Base-by-base conservation (phyloP, 2,113 vertebrate species). In the Mobula birostris region DNA sequence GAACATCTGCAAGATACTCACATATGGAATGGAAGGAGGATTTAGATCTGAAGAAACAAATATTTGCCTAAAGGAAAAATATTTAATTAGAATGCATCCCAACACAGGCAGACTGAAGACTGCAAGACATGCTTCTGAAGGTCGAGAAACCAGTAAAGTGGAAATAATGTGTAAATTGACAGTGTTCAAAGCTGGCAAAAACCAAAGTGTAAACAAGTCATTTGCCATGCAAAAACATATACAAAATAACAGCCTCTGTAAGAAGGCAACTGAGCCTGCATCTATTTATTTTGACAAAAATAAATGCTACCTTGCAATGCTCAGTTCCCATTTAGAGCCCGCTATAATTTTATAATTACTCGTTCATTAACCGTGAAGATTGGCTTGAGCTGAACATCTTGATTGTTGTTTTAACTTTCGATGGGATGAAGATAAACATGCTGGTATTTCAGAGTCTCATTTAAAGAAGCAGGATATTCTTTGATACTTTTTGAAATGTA, bases 41-140 rank as follows among this genome's bases (percentile, higher is more conserved):
- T 98, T 99, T 97, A 98, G 97, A 98, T 98, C 97, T 97, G 98
- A 98, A 97, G 97, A 98, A 97, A 98, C 98, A 99, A 98, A 98
- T 98, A 98, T 98, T 98, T 98, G 97, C 98, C 98, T 98, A 97
- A 98, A 98, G 98, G 97, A 96, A 98, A 98, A 98, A 98, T 98
- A 98, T 98, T 48, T 98, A 98, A 98, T 98, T 98, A 98, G 97
- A 98, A 98, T 98, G 97, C 98, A 98, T 98, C 98, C 85, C 97
- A 97, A 48, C 97, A 96, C 96, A 96, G 97, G 97, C 96, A 97
- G 97, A 98, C 98, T 98, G 98, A 98, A 98, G 97, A 98, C 97
- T 97, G 97, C 96, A 97, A 98, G 97, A 98, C 96, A 96, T 97
- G 98, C 97, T 98, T 98, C 98, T 98, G 98, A 98, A 98, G 96